phyloP scores from a whole-genome alignment of 2,113 vertebrate species.

The Scalopus aquaticus region DNA sequence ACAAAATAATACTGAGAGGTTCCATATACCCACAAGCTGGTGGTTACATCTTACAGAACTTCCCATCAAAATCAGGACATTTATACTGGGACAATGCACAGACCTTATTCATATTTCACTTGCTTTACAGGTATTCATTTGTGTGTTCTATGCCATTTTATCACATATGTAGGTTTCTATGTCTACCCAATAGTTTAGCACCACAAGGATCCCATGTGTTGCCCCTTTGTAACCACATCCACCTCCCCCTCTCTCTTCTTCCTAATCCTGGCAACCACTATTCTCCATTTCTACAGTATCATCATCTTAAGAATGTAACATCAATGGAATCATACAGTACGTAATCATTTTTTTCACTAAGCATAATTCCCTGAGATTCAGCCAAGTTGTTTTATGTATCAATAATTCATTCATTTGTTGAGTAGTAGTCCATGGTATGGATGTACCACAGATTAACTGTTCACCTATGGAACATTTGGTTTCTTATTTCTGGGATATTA shows the following conservation, averaged over 20 bases:
- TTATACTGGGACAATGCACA: constrained; percentile 18
- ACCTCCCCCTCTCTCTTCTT: background rate
- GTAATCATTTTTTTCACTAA: background rate
- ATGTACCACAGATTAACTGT: background rate
- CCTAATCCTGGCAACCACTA: background rate
- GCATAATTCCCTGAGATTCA: constrained; percentile 8
- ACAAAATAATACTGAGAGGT: background rate
- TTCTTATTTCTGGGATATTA: constrained; percentile 42
- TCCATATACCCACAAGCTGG: background rate
- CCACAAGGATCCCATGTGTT: background rate
- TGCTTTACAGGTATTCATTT: constrained; percentile 23
- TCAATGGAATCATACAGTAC: background rate
- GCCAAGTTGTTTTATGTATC: background rate
- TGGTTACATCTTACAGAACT: constrained; percentile 30
- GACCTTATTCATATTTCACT: constrained; percentile 32
- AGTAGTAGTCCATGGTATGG: background rate
- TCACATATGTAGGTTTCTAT: background rate
- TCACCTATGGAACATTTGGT: background rate
- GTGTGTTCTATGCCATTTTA: background rate
- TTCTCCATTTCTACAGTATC: background rate
- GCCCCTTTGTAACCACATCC: background rate
- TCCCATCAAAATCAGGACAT: constrained; percentile 45
- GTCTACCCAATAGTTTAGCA: background rate
- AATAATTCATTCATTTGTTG: constrained; percentile 27
- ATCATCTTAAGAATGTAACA: constrained; percentile 30